Base-by-base conservation (phyloP, 2,113 vertebrate species). In the Empidonax alnorum region DNA sequence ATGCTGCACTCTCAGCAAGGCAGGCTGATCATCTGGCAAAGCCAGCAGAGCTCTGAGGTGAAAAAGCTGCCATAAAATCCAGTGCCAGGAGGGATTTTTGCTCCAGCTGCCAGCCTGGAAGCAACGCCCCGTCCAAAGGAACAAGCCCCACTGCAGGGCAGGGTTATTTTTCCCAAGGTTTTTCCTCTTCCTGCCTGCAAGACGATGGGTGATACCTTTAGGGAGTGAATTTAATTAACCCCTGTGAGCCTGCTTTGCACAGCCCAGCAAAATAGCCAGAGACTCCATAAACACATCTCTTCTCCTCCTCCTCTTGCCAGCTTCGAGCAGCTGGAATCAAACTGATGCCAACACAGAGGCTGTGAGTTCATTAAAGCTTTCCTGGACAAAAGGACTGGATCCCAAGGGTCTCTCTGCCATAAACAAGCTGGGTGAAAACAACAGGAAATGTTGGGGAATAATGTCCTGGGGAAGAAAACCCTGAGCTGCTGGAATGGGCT, bases 291-390 rank as follows among this genome's bases (percentile, higher is more conserved):
- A 87, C 58, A 41, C 66, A 10, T 65, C 50, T 62, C 81, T 73
- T 62, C 66, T 27, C 50, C 52, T 31, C 50, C 52, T 31, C 56
- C 37, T 44, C 71, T 59, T 85, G 94, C 87, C 90, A 83, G 87
- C 71, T 73, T 3, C 1, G 1, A 93, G 94, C 89, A 94, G 94
- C 93, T 96, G 95, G 78, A 87, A 87, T 77, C 16, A 46, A 90
- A 85, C 28, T 0, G 14, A 42, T 71, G 84, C 87, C 87, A 91
- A n/a, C 68, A 63, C n/a, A 67, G 42, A 9, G 41, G 20, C 73
- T 87, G 55, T 0, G 7, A 82, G 73, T 56, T 44, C 84, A 63
- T 75, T 79, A 89, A 47, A 92, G 91, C 91, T 78, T 74, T 81
- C 79, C 86, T 0, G 4, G 92, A 52, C 89, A 68, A 90, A 77